Evolutionary conservation across 2,888 invertebrate genomes (phyloP).

Genomic region (Pollenia griseotomentosa): DNA sequence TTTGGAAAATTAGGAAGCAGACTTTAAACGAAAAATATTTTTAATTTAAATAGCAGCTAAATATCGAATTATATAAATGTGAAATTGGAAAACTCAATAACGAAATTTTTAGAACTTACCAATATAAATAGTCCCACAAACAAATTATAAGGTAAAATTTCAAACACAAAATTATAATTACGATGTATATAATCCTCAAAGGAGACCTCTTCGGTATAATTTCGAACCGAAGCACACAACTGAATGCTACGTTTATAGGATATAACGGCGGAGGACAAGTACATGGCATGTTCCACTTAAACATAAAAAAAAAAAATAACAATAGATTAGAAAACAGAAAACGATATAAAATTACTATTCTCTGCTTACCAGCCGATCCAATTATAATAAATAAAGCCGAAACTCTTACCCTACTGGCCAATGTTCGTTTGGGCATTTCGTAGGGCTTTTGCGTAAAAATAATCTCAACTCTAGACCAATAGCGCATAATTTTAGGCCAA

Average conservation of each 20-base stretch:
- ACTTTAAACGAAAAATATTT: no score
- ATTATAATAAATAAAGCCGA: constrained; percentile 78
- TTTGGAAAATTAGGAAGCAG: no score
- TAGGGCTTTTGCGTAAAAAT: constrained; percentile 81
- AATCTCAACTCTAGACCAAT: constrained; percentile 81
- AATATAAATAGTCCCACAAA: constrained; percentile 74
- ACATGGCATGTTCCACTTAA: constrained; percentile 80
- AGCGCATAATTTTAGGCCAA: constrained; percentile 81
- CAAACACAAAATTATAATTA: constrained; percentile 79
- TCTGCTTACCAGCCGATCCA: constrained; percentile 76
- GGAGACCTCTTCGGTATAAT: constrained; percentile 72
- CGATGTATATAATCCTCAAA: constrained; percentile 76
- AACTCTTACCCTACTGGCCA: constrained; percentile 77
- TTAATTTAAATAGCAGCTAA: no score
- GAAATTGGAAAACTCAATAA: background rate
- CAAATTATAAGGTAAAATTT: constrained; percentile 76
- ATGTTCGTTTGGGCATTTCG: constrained; percentile 75
- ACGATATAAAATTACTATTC: background rate
- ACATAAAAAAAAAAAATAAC: background rate
- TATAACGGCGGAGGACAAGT: constrained; percentile 76
- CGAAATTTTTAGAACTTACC: constrained; percentile 74
- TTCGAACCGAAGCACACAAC: constrained; percentile 74
- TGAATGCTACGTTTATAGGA: constrained; percentile 74
- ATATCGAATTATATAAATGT: no score
- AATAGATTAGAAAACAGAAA: background rate